Evolutionary conservation across 1,140 invertebrate genomes (phyloP), one percentile per base, ranked within the genome.

Genomic region (Phocides pigmalion): DNA sequence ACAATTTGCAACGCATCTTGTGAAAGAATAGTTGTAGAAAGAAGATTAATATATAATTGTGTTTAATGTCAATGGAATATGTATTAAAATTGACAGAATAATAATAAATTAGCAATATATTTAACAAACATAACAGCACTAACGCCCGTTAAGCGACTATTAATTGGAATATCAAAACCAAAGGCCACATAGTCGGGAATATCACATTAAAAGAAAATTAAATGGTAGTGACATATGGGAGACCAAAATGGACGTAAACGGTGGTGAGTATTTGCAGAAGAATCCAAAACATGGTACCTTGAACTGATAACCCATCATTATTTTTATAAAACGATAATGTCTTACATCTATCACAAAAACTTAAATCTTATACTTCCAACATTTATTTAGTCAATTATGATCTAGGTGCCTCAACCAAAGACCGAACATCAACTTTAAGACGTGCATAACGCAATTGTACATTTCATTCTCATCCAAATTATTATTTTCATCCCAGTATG

Each of bases 371-470:
- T n/a, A 22, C 19, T 61, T 20, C 28, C 8, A 59, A 59, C 19
- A 4, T 35, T n/a, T n/a, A 47, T 35, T 19, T 61, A 35, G 56
- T 61, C 56, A 61, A 51, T 82, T 90, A 65, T 90, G 88, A 76
- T 87, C 86, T 16, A 83, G 79, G 79, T 90, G 86, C 37, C 88
- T 78, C 51, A 90, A 79, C 88, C 88, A 90, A 41, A 90, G 72
- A 49, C 87, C 87, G 41, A 90, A 68, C 65, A 90, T 65, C 59
- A 88, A 76, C 53, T 88, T 88, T 42, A 90, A 62, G 15, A 88
- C 54, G 62, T 88, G 72, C 65, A 89, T 75, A 28, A 88, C 53
- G 66, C 85, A 82, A 25, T 37, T 78, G 46, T 75, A 87, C 85
- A 89, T 89, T 79, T 89, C 84, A n/a, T 59, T 79, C 19, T 86